phyloP scores from a whole-genome alignment of 2,113 vertebrate genomes.

The Pseudopipra pipra region DNA sequence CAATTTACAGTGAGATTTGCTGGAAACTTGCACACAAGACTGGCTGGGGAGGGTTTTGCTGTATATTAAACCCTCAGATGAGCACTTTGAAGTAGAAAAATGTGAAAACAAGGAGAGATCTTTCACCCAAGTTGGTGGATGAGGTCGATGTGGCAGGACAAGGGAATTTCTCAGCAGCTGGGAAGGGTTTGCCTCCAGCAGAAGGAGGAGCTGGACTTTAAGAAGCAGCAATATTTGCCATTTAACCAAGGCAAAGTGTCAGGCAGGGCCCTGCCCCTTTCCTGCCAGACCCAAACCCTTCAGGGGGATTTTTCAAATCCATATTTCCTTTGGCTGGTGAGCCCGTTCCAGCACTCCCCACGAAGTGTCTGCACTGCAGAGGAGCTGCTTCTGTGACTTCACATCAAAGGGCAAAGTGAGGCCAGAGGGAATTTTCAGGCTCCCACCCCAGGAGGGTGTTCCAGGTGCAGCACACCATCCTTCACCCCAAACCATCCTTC shows the following conservation, averaged over 20 bases:
- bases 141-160: not conserved
- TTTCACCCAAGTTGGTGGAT: not conserved
- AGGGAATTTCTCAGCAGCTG: not conserved
- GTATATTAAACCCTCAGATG: not conserved
- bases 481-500: too few relatives aligned
- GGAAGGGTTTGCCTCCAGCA: not conserved
- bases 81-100: not conserved
- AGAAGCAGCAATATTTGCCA: not conserved
- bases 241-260: not conserved
- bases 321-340: not conserved
- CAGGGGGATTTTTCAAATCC: not conserved
- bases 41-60: not conserved
- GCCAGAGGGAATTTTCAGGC: not conserved
- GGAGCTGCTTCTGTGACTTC: not conserved
- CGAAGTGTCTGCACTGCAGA: not conserved
- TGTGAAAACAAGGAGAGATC: not conserved
- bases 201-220: not conserved
- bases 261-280: not conserved
- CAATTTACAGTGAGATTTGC: not conserved
- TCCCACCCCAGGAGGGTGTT: not conserved
- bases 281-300: not conserved
- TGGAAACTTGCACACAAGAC: not conserved
- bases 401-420: not conserved
- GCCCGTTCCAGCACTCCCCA: not conserved
- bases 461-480: fast-evolving